Conservation (phyloP, 2,113 vertebrate genomes). For the Lontra canadensis region DNA sequence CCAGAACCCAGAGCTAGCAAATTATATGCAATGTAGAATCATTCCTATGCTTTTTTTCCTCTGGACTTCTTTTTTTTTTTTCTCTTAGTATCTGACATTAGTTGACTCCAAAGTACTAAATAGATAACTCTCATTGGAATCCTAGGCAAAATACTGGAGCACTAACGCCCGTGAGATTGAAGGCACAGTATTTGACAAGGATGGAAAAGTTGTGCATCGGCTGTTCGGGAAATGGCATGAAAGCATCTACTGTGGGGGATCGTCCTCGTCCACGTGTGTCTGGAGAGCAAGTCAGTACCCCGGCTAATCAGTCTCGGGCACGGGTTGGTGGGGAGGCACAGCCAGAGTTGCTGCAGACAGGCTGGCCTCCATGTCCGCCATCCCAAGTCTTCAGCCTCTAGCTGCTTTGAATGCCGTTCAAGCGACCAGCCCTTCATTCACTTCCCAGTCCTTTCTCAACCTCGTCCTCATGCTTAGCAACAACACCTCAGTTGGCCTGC, state of each 20-base stretch:
- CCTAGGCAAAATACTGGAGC: constrained; percentile 96
- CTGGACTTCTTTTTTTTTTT: neutral
- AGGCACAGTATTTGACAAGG: constrained; percentile 90
- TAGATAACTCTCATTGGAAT: constrained; percentile 27
- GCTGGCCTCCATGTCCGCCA: fast-evolving
- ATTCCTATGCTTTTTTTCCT: neutral
- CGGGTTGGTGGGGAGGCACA: fast-evolving
- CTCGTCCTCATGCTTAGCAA: neutral
- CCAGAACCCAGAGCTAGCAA: neutral
- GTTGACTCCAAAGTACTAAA: neutral
- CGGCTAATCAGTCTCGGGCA: fast-evolving
- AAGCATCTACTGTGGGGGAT: constrained; percentile 91
- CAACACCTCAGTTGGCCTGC: neutral
- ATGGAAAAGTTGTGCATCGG: constrained; percentile 90
- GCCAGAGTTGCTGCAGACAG: fast-evolving
- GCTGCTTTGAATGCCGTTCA: neutral
- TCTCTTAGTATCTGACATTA: neutral
- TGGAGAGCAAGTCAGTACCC: constrained; percentile 95
- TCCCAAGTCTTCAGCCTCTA: fast-evolving
- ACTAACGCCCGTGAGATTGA: constrained; percentile 95
- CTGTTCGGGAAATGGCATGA: constrained; percentile 98
- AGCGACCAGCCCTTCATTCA: fast-evolving
- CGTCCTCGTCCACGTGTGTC: constrained; percentile 91
- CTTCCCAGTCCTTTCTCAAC: neutral
- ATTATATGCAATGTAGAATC: neutral